Evolutionary conservation across 2,113 vertebrate genomes (phyloP).

Genomic region (Notechis scutatus): DNA sequence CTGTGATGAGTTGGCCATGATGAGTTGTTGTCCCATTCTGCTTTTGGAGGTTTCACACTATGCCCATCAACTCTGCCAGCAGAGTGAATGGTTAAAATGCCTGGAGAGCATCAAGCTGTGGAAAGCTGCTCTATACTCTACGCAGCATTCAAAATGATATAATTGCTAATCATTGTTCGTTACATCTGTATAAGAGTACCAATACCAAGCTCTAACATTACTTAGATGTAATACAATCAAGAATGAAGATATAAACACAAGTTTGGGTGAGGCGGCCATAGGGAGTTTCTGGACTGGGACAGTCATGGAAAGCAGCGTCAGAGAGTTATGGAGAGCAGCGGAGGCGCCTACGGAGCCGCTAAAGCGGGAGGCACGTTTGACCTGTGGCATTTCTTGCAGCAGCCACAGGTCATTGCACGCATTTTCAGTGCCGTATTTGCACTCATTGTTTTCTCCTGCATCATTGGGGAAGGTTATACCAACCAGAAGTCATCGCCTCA

Average conservation of each 20-base stretch:
- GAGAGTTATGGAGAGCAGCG: neutral
- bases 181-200: neutral
- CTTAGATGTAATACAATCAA: neutral
- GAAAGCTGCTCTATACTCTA: neutral
- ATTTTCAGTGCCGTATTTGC: conserved; percentile 81
- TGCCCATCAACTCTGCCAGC: neutral
- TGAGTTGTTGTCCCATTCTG: neutral
- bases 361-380: conserved; percentile 86
- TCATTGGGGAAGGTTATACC: conserved; percentile 84
- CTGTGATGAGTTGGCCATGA: neutral
- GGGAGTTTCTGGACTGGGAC: conserved; percentile 6
- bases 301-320: neutral
- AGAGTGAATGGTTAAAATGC: neutral
- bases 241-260: neutral
- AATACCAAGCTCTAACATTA: neutral
- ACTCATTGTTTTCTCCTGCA: conserved; percentile 86
- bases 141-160: neutral
- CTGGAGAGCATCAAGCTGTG: neutral
- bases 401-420: conserved; percentile 81
- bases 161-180: neutral
- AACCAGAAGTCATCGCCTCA: neutral
- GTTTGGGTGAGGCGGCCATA: neutral
- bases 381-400: conserved; percentile 68
- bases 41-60: neutral
- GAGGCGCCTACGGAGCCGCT: conserved; percentile 81